phyloP scores from a whole-genome alignment of 2,113 vertebrate species.

The Corynorhinus townsendii region DNA sequence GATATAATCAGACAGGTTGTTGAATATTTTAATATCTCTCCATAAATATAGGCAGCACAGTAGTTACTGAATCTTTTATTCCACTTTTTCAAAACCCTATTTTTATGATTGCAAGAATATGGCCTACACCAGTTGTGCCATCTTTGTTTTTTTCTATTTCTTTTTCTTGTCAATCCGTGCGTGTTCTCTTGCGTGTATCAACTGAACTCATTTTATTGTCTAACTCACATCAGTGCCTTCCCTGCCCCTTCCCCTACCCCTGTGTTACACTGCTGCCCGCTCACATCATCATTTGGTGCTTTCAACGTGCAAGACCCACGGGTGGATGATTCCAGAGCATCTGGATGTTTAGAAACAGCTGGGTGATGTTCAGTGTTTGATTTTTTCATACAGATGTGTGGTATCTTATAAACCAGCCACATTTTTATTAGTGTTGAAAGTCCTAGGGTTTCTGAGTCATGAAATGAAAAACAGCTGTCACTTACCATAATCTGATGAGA shows the following conservation, averaged over 20 bases:
- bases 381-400: not conserved
- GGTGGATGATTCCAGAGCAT: not conserved
- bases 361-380: not conserved
- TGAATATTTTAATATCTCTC: not conserved
- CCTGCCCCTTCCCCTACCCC: rapidly evolving
- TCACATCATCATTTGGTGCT: rapidly evolving
- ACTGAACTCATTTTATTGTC: not conserved
- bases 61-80: not conserved
- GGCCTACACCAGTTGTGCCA: too few relatives aligned
- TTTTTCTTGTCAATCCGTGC: not conserved
- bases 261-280: rapidly evolving
- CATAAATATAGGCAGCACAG: too few relatives aligned
- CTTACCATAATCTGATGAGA: not conserved
- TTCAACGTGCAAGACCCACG: not conserved
- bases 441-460: not conserved
- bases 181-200: rapidly evolving
- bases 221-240: rapidly evolving
- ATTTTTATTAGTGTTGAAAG: not conserved
- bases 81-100: not conserved
- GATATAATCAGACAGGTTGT: not conserved
- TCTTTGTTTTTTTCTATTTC: not conserved
- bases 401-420: not conserved
- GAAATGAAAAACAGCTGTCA: not conserved
- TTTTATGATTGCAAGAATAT: not conserved
- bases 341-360: not conserved